Conservation (phyloP, 2,797 vertebrate species). For the Falco naumanni region DNA sequence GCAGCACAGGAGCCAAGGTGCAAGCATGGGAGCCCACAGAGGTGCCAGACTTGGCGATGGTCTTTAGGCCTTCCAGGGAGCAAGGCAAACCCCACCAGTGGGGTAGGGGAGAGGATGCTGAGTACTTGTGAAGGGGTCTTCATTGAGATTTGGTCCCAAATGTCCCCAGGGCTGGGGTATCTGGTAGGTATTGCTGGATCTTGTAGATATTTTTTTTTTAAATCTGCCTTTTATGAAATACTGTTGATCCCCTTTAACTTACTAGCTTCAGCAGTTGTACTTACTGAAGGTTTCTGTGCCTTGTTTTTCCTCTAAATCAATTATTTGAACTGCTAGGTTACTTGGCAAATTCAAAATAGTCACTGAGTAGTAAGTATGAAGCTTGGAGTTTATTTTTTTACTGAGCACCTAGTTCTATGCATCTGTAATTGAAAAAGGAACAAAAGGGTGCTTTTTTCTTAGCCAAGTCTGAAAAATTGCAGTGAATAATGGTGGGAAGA, state of each 20-base stretch:
- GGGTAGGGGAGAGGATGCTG: background rate
- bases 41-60: background rate
- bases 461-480: background rate
- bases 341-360: background rate
- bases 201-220: background rate
- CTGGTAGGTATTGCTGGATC: background rate
- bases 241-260: background rate
- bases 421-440: background rate
- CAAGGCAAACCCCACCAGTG: background rate
- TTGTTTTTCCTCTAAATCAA: slow-evolving; percentile 13
- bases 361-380: slow-evolving; percentile 1
- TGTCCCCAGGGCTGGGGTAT: background rate
- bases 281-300: slow-evolving; percentile 1
- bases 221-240: background rate
- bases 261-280: background rate
- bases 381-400: background rate
- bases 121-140: background rate
- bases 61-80: background rate
- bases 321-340: background rate
- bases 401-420: background rate
- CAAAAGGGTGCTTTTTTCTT: background rate
- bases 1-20: background rate
- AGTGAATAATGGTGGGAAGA: background rate
- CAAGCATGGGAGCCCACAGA: background rate
- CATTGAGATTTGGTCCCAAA: background rate